Evolutionary conservation across 2,888 invertebrate species (phyloP).

Genomic region (Noctua comes): DNA sequence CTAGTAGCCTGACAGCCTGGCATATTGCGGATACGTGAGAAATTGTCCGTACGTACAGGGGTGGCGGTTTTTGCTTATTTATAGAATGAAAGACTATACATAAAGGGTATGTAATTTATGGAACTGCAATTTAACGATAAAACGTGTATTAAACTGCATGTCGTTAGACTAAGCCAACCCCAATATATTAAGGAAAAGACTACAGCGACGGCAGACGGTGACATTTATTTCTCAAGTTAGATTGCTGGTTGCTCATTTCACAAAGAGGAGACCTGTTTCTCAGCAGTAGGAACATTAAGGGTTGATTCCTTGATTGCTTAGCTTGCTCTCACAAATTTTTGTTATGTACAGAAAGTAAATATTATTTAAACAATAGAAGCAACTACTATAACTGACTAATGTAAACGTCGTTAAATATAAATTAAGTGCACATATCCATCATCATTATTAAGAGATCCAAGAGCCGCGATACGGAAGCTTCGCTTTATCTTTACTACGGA

Average conservation of each 20-base stretch:
- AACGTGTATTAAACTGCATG: neutral
- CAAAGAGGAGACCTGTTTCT: neutral
- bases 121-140: neutral
- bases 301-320: neutral
- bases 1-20: neutral
- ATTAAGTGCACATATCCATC: slow-evolving; percentile 61
- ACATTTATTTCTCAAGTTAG: neutral
- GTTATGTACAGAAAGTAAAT: neutral
- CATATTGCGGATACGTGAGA: slow-evolving; percentile 46
- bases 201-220: too few relatives aligned
- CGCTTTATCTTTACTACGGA: slow-evolving; percentile 48
- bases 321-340: neutral
- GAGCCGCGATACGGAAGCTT: slow-evolving; percentile 51
- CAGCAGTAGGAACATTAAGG: too few relatives aligned
- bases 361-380: slow-evolving; percentile 19
- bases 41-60: slow-evolving; percentile 19
- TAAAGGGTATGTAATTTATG: neutral
- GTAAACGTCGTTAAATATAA: slow-evolving; percentile 55
- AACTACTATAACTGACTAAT: slow-evolving; percentile 2
- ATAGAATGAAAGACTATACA: neutral
- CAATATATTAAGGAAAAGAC: neutral
- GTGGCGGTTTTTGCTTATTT: neutral
- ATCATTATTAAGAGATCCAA: slow-evolving; percentile 63
- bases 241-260: neutral
- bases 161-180: neutral